Evolutionary conservation across 2,888 invertebrate species (phyloP).

Genomic region (Tenthredo distinguenda): DNA sequence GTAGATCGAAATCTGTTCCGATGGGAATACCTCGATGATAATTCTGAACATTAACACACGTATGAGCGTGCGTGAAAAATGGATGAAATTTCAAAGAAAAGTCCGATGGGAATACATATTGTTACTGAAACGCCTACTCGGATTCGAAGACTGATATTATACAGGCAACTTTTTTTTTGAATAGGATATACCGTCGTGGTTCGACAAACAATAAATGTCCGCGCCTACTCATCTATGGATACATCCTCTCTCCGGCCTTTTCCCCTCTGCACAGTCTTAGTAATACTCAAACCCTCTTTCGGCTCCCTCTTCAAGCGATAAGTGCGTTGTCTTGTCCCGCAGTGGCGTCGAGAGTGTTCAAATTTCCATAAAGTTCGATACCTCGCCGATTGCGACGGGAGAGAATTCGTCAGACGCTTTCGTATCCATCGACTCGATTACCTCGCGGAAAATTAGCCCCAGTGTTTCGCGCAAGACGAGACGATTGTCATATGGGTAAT

Average conservation of each 20-base stretch:
- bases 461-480: not conserved
- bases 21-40: not conserved
- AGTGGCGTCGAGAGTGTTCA: conserved; percentile 57
- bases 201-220: conserved; percentile 50
- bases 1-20: not conserved
- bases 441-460: not conserved
- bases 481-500: not conserved
- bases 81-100: not conserved
- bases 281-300: conserved; percentile 11
- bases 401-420: conserved; percentile 11
- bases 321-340: conserved; percentile 74
- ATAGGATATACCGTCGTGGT: conserved; percentile 17
- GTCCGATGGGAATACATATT: not conserved
- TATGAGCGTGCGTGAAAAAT: not conserved
- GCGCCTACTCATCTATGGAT: conserved; percentile 48
- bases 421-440: not conserved
- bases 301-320: conserved; percentile 59
- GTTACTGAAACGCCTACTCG: not conserved
- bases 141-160: not conserved
- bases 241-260: conserved; percentile 34
- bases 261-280: not conserved
- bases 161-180: conserved; percentile 13
- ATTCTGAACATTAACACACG: not conserved
- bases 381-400: conserved; percentile 14
- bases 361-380: conserved; percentile 50